A percentile compares a stretch with the other conserved stretches of the same genome.
phyloP scores from a whole-genome alignment of 2,113 vertebrate species.

The Lamprotornis superbus region DNA sequence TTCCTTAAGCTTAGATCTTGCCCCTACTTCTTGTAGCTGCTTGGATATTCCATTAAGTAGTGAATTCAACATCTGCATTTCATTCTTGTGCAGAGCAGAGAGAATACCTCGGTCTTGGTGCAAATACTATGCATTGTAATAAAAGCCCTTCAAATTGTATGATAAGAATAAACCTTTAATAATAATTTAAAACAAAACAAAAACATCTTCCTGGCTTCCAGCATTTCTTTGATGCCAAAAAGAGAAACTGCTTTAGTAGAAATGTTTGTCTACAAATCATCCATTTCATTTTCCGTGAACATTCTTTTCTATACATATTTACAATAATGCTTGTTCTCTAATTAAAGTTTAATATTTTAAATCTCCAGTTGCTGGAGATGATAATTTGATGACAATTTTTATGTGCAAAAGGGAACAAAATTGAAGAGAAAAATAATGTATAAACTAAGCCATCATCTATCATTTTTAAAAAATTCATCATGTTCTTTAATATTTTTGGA shows the following conservation, averaged over 20 bases:
- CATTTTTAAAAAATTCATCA: accelerated
- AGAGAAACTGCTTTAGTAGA: background rate
- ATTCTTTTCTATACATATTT: background rate
- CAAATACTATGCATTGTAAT: background rate
- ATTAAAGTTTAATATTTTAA: background rate
- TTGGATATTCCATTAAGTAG: background rate
- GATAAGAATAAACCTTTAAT: background rate
- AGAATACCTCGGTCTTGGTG: background rate
- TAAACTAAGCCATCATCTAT: background rate
- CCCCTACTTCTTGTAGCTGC: background rate
- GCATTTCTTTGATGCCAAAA: background rate
- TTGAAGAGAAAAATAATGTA: background rate
- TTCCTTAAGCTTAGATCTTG: background rate
- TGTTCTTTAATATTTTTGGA: background rate
- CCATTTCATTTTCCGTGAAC: background rate
- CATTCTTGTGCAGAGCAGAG: background rate
- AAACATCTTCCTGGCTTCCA: background rate
- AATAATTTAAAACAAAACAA: background rate
- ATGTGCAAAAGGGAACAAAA: background rate
- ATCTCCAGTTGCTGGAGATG: background rate
- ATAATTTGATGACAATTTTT: background rate
- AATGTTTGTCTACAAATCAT: background rate
- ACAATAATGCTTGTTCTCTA: background rate
- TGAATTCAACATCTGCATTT: accelerated
- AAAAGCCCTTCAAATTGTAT: background rate